phyloP scores from a whole-genome alignment of 1,140 invertebrate species.

The Hesperophylax magnus region DNA sequence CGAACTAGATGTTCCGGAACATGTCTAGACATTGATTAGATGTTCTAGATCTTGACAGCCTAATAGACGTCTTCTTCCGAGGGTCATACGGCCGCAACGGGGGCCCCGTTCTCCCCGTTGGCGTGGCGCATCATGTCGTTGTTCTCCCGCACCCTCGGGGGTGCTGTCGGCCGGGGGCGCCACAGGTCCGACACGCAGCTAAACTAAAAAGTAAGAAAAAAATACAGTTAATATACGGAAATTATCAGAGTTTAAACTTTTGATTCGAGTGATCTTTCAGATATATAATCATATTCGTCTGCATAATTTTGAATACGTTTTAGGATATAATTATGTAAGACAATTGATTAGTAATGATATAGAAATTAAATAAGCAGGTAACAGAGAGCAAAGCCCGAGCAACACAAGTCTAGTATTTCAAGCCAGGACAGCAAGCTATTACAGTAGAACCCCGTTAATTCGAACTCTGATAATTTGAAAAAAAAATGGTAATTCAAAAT shows the following conservation, averaged over 20 bases:
- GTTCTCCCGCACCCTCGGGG: slow-evolving; percentile 11
- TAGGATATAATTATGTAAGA: background rate
- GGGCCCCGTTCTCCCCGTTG: slow-evolving; percentile 1
- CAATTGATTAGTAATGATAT: background rate
- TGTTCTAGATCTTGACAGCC: background rate
- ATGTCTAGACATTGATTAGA: too few species aligned
- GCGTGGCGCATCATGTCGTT: background rate
- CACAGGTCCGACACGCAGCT: slow-evolving; percentile 49
- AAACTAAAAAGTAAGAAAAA: slow-evolving; percentile 47
- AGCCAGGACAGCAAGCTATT: too few species aligned
- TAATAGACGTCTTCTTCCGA: background rate
- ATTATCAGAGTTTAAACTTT: background rate
- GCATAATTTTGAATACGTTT: background rate
- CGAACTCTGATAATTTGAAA: too few species aligned
- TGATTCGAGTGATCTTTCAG: background rate
- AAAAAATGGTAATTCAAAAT: too few species aligned
- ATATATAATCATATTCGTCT: background rate
- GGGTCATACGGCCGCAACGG: slow-evolving; percentile 29
- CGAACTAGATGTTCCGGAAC: too few species aligned
- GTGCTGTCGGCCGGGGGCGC: background rate
- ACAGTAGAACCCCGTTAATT: too few species aligned
- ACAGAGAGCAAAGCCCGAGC: too few species aligned
- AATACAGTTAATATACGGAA: background rate
- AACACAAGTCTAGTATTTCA: too few species aligned
- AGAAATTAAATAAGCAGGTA: too few species aligned